These are phyloP conservation scores for Desmodus rotundus DNA, from an alignment of 2,113 vertebrate genomes.

Conservation along the genomic window DNA sequence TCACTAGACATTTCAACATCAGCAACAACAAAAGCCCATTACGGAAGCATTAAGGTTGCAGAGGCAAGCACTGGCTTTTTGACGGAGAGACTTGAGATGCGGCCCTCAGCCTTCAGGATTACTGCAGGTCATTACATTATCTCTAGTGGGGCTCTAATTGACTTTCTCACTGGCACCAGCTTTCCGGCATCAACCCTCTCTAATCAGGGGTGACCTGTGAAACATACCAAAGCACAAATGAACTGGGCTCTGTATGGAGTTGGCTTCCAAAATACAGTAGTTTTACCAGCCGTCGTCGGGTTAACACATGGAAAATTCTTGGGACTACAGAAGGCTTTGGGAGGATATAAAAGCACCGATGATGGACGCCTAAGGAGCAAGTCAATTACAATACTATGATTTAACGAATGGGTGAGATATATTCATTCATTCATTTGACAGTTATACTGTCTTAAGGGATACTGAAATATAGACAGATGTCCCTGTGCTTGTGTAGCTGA, in stretches of 20 bases:
- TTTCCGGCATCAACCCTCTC: slow-evolving; percentile 22
- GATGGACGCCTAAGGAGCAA: not conserved
- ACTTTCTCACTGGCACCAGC: not conserved
- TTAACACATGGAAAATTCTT: not conserved
- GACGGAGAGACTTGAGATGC: not conserved
- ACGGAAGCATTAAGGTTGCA: not conserved
- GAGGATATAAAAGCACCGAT: not conserved
- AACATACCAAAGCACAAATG: not conserved
- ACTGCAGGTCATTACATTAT: slow-evolving; percentile 11
- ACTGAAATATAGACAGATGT: not conserved
- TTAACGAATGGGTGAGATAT: not conserved
- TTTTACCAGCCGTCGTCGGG: not conserved
- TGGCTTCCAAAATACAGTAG: not conserved
- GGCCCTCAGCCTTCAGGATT: slow-evolving; percentile 5
- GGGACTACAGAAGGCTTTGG: not conserved
- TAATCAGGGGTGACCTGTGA: slow-evolving; percentile 7
- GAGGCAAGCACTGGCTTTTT: not conserved
- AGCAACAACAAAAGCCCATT: not conserved
- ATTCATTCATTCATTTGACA: not conserved
- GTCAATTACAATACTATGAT: not conserved
- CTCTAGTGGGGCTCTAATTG: slow-evolving; percentile 7
- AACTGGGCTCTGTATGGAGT: not conserved
- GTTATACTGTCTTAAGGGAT: not conserved
- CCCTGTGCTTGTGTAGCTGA: not conserved
- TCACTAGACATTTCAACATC: slow-evolving; percentile 21